Conservation (phyloP, 1,140 invertebrate genomes). For the Drosophila pruinosa region DNA sequence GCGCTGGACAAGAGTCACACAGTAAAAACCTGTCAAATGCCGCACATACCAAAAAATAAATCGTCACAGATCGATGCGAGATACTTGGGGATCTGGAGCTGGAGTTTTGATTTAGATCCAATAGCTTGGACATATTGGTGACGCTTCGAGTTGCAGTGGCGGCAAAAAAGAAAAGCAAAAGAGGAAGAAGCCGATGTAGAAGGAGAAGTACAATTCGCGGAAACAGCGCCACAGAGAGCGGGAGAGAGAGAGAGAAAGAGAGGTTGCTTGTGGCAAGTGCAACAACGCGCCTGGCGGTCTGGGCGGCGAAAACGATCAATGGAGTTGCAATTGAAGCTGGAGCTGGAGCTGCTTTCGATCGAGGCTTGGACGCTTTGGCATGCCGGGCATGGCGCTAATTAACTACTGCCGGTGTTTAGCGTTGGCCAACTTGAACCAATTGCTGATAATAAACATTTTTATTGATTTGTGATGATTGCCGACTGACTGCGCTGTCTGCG, state of each 20-base stretch:
- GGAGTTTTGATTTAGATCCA: conserved; percentile 62
- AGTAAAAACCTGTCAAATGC: conserved; percentile 76
- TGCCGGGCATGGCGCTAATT: conserved; percentile 78
- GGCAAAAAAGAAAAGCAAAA: conserved; percentile 9
- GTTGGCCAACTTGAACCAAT: conserved; percentile 47
- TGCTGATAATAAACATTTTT: conserved; percentile 79
- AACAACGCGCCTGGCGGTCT: conserved; percentile 71
- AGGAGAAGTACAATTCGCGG: conserved; percentile 49
- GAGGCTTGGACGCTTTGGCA: conserved; percentile 56
- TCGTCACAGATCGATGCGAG: conserved; percentile 67
- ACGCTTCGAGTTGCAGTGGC: conserved; percentile 44
- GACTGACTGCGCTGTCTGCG: conserved; percentile 14
- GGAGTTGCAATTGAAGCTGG: conserved; percentile 36
- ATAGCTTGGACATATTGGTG: conserved; percentile 70
- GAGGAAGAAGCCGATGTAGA: conserved; percentile 19
- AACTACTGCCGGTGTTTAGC: conserved; percentile 80
- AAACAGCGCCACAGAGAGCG: conserved; percentile 31
- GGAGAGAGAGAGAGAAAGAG: neutral
- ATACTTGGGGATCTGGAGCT: conserved; percentile 52
- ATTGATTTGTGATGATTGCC: conserved; percentile 81
- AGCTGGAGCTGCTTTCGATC: conserved; percentile 38
- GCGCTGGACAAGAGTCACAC: neutral
- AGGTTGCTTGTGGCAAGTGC: neutral
- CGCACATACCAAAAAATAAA: conserved; percentile 69
- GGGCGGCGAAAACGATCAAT: conserved; percentile 72